Evolutionary conservation across 2,888 invertebrate genomes (phyloP).

Genomic region (Andrena trimmerana): DNA sequence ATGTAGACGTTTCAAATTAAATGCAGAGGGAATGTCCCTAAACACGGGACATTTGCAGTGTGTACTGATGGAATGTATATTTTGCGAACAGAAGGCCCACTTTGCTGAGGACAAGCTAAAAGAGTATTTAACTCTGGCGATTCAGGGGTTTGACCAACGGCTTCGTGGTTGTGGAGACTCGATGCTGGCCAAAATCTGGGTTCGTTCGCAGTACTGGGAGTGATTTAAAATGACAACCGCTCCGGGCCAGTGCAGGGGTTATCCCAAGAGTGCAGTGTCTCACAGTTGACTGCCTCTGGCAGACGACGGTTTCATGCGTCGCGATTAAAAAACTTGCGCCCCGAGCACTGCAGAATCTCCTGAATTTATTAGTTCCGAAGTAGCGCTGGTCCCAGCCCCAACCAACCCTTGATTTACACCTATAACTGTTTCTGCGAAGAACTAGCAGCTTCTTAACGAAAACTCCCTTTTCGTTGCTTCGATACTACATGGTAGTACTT

Average conservation of each 20-base stretch:
- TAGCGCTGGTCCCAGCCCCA: conserved; percentile 37
- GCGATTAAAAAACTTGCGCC: conserved; percentile 83
- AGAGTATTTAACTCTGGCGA: conserved; percentile 80
- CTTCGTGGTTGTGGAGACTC: conserved; percentile 23
- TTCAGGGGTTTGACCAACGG: conserved; percentile 63
- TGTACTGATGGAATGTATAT: conserved; percentile 19
- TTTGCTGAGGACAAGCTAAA: conserved; percentile 68
- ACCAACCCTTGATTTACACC: conserved; percentile 3
- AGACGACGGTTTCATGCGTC: conserved; percentile 76
- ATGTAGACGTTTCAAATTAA: background rate
- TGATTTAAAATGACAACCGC: conserved; percentile 84
- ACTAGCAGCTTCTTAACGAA: background rate
- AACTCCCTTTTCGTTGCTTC: background rate
- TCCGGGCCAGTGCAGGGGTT: conserved; percentile 76
- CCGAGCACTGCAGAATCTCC: conserved; percentile 80
- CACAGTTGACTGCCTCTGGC: conserved; percentile 77
- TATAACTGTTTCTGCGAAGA: background rate
- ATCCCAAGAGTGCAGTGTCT: conserved; percentile 84
- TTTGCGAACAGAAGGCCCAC: conserved; percentile 19
- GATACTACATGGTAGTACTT: background rate
- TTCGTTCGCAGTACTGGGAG: conserved; percentile 74
- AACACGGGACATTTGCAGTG: background rate
- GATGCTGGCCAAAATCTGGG: conserved; percentile 44
- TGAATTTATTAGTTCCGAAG: conserved; percentile 82
- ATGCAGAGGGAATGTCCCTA: background rate